A percentile compares a stretch with the other conserved stretches of the same genome.
These are phyloP conservation scores for Jordanella pulchra DNA, from an alignment of 2,797 vertebrate species.

Conservation along the genomic window DNA sequence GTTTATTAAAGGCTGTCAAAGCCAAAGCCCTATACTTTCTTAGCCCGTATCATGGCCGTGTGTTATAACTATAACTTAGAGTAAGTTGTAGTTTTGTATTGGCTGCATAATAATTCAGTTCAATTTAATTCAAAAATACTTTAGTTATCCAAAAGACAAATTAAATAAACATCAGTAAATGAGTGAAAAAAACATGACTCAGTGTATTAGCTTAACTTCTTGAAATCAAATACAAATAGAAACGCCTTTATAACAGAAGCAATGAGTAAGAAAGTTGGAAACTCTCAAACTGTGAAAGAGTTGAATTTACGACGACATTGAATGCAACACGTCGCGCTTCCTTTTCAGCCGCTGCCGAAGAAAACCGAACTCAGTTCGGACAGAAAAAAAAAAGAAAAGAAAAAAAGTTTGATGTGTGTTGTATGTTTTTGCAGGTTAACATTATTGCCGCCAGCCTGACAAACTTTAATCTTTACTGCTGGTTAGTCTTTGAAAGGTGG, in stretches of 20 bases:
- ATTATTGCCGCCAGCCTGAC: constrained; percentile 20
- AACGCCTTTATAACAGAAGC: too few species aligned
- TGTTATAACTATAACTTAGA: too few species aligned
- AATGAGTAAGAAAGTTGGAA: too few species aligned
- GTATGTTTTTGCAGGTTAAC: background rate
- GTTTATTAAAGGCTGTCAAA: background rate
- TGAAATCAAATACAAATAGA: background rate
- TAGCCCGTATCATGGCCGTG: too few species aligned
- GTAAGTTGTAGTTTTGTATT: too few species aligned
- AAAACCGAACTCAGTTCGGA: background rate
- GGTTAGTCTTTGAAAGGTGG: constrained; percentile 27
- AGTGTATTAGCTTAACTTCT: background rate
- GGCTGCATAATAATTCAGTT: too few species aligned
- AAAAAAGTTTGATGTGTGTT: constrained; percentile 3
- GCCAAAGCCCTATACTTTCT: too few species aligned
- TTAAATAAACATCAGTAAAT: too few species aligned
- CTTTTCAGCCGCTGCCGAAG: background rate
- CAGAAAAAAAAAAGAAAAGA: background rate
- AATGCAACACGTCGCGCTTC: constrained; percentile 32
- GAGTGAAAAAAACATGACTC: too few species aligned
- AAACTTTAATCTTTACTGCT: constrained; percentile 9
- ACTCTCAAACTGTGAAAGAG: background rate
- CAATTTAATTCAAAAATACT: too few species aligned
- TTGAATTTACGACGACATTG: background rate
- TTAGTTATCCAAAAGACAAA: too few species aligned